Base-by-base conservation (phyloP, 2,797 vertebrate species). In the Lepidocolaptes lacrymiger region DNA sequence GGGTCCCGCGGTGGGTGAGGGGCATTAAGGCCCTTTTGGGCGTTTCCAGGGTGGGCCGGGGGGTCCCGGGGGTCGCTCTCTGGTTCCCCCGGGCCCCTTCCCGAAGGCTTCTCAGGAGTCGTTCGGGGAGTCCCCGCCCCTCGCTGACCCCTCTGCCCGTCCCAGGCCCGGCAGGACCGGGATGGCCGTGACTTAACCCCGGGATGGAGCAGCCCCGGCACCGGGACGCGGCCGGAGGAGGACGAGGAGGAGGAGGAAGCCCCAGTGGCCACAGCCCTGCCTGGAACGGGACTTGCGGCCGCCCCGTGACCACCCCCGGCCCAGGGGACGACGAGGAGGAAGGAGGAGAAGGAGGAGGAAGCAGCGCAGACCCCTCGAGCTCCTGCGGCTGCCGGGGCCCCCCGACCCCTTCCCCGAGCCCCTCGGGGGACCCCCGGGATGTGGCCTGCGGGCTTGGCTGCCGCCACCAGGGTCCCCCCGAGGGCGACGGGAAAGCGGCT, bases 321-420 rank as follows among this genome's bases (percentile, higher is more conserved):
- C 22, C 6, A 14, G 20, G 14, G 8, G 59, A 52, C 27, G 66
- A 51, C 34, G 39, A 61, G 3, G 67, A 72, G 12, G 41, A 34
- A 7, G 81, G 88, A 76, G 2, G 24, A 49, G 67, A 63, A 9
- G 41, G 30, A 6, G 81, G 88, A 76, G 2, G 24, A 49, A 8
- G 74, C 32, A 22, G 75, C 8, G 51, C 56, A 4, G 69, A 62
- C 48, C 89, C 83, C 93, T 17, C 37, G 76, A 69, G 49, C 54
- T n/a, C 75, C 88, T 97, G 96, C 81, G 59, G 79, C 54, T 97
- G 95, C 82, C 93, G 69, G 27, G 76, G 91, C 12, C 89, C 81
- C 10, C 64, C 78, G 58, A 46, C 86, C 20, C 24, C 95, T 7
- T 68, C 61, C 8, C 90, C 93, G 66, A 91, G 86, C 62, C 62